Evolutionary conservation across 2,888 invertebrate species (phyloP).

Genomic region (Cryptosula pallasiana): DNA sequence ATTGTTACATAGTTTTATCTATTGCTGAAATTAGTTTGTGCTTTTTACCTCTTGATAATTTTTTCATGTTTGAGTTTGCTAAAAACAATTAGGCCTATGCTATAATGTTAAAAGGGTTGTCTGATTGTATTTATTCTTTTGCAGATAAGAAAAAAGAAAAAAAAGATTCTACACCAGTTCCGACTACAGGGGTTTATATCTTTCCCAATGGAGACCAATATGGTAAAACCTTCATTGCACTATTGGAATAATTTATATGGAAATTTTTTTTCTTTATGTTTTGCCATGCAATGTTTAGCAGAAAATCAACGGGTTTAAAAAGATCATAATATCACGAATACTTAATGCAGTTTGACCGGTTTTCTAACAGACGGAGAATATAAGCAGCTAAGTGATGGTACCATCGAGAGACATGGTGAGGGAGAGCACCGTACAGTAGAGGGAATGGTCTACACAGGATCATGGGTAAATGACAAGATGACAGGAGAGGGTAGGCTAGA

Average conservation of each 20-base stretch:
- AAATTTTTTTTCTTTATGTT: too few relatives aligned
- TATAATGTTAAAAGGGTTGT: background rate
- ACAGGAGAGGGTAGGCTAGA: slow-evolving; percentile 44
- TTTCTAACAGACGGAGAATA: slow-evolving; percentile 48
- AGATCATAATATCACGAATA: too few relatives aligned
- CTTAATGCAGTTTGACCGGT: too few relatives aligned
- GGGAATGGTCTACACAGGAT: slow-evolving; percentile 44
- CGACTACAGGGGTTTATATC: slow-evolving; percentile 40
- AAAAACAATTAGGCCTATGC: too few relatives aligned
- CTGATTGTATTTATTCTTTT: background rate
- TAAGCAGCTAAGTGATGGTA: slow-evolving; percentile 36
- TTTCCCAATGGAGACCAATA: slow-evolving; percentile 52
- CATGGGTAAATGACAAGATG: slow-evolving; percentile 49
- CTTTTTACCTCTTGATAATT: too few relatives aligned
- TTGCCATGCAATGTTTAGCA: too few relatives aligned
- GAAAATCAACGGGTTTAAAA: too few relatives aligned
- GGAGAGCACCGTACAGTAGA: slow-evolving; percentile 42
- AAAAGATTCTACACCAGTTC: slow-evolving; percentile 30
- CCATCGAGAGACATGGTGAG: slow-evolving; percentile 40
- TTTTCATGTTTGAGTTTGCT: too few relatives aligned
- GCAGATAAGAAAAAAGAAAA: slow-evolving; percentile 35
- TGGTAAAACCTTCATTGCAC: slow-evolving; percentile 37
- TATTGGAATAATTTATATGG: too few relatives aligned
- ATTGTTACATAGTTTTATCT: too few relatives aligned
- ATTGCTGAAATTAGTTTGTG: too few relatives aligned